These are phyloP conservation scores for Motacilla tschutschensis DNA, from an alignment of 2,113 vertebrate species.

Conservation along the genomic window DNA sequence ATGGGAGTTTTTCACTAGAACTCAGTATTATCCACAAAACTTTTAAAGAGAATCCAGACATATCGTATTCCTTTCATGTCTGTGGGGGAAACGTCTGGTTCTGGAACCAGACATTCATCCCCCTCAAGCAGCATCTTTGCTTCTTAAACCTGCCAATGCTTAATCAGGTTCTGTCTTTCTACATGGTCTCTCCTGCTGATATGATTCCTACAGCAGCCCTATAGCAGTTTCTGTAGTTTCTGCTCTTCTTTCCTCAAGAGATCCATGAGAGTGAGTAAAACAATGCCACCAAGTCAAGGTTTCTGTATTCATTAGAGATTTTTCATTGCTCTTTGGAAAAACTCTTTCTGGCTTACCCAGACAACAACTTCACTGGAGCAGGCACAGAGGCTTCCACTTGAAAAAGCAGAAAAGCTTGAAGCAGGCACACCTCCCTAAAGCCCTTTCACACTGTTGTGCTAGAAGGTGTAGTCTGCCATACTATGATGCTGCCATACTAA, in stretches of 20 bases:
- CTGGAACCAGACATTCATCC: not conserved
- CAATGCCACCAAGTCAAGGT: not conserved
- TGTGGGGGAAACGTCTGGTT: not conserved
- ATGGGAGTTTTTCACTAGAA: not conserved
- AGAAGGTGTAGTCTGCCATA: not conserved
- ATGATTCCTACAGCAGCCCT: not conserved
- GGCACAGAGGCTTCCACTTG: not conserved
- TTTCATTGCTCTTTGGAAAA: not conserved
- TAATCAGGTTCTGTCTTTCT: not conserved
- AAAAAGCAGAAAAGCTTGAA: not conserved
- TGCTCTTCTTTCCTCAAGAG: not conserved
- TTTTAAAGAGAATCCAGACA: not conserved
- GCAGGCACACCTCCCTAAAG: not conserved
- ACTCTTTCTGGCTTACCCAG: not conserved
- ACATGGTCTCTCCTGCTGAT: not conserved
- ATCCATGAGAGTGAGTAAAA: not conserved
- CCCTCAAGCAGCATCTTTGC: not conserved
- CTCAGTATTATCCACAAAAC: not conserved
- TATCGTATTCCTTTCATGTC: rapidly evolving
- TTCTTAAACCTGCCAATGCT: not conserved
- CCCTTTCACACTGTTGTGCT: not conserved
- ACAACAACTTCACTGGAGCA: not conserved
- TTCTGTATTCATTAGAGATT: not conserved
- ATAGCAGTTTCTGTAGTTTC: not conserved
- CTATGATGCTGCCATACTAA: too few species aligned